phyloP scores from a whole-genome alignment of 2,888 invertebrate genomes.

The Horisme vitalbata region DNA sequence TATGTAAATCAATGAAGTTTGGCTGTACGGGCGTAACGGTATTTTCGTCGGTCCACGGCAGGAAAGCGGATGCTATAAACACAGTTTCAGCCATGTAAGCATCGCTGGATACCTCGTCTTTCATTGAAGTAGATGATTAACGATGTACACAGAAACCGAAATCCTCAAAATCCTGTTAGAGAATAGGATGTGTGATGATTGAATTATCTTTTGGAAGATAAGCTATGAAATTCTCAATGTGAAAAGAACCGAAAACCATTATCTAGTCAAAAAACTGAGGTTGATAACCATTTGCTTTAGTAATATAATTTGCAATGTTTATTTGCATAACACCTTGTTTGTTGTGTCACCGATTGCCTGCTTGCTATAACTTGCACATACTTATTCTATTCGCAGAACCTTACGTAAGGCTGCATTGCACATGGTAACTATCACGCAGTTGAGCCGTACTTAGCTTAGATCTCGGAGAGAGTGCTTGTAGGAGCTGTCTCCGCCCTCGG shows the following conservation, averaged over 20 bases:
- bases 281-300: too few relatives aligned
- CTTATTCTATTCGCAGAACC: slow-evolving; percentile 35
- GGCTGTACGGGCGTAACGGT: slow-evolving; percentile 77
- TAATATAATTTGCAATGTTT: neutral
- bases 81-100: slow-evolving; percentile 69
- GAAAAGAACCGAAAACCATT: too few relatives aligned
- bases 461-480: slow-evolving; percentile 29
- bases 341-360: slow-evolving; percentile 7
- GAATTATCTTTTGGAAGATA: slow-evolving; percentile 4
- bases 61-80: slow-evolving; percentile 82
- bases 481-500: slow-evolving; percentile 48
- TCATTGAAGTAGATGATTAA: slow-evolving; percentile 47
- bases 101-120: slow-evolving; percentile 50
- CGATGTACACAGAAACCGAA: slow-evolving; percentile 14
- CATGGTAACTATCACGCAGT: slow-evolving; percentile 11
- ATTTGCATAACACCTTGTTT: slow-evolving; percentile 4
- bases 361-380: slow-evolving; percentile 7
- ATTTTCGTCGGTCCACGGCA: slow-evolving; percentile 77
- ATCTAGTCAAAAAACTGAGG: too few relatives aligned
- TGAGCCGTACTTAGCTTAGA: slow-evolving; percentile 8
- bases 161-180: slow-evolving; percentile 12
- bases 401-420: slow-evolving; percentile 34
- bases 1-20: slow-evolving; percentile 80
- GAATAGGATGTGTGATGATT: slow-evolving; percentile 28
- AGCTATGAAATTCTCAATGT: too few relatives aligned